Evolutionary conservation across 2,888 invertebrate species (phyloP).

Genomic region (Polymixis flavicincta): DNA sequence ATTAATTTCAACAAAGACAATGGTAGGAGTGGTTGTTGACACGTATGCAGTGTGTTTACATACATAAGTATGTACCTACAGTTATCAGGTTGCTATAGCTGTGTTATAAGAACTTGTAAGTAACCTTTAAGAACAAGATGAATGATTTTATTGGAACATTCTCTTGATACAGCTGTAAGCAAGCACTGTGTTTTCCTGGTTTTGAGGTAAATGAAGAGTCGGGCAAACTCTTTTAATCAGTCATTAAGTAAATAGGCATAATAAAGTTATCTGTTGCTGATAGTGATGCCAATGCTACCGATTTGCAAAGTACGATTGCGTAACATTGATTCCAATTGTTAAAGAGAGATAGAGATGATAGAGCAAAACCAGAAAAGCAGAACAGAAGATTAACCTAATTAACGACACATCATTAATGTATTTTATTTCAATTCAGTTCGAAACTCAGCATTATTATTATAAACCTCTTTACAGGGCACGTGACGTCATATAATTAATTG

Average conservation of each 20-base stretch:
- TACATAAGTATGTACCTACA: constrained; percentile 15
- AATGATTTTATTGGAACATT: constrained; percentile 14
- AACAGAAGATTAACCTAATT: constrained; percentile 21
- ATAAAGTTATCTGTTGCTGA: constrained; percentile 20
- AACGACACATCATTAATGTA: neutral
- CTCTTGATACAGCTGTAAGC: constrained; percentile 15
- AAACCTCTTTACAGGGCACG: neutral
- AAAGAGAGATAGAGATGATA: constrained; percentile 7
- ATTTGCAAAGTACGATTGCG: constrained; percentile 12
- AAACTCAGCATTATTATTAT: neutral
- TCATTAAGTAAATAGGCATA: constrained; percentile 17
- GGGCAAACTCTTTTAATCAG: neutral
- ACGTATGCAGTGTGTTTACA: constrained; percentile 37
- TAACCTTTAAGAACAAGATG: constrained; percentile 45
- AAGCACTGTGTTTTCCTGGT: neutral
- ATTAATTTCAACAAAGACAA: constrained; percentile 50
- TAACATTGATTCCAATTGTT: constrained; percentile 8
- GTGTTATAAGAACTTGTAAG: constrained; percentile 22
- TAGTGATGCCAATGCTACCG: constrained; percentile 3
- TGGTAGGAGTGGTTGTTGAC: constrained; percentile 29
- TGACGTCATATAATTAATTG: neutral
- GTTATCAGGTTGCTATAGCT: constrained; percentile 14
- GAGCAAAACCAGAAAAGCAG: neutral
- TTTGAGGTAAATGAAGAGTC: constrained; percentile 22
- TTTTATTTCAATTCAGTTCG: neutral